Base-by-base conservation (phyloP, 2,113 vertebrate species). In the Lophotis ruficrista region DNA sequence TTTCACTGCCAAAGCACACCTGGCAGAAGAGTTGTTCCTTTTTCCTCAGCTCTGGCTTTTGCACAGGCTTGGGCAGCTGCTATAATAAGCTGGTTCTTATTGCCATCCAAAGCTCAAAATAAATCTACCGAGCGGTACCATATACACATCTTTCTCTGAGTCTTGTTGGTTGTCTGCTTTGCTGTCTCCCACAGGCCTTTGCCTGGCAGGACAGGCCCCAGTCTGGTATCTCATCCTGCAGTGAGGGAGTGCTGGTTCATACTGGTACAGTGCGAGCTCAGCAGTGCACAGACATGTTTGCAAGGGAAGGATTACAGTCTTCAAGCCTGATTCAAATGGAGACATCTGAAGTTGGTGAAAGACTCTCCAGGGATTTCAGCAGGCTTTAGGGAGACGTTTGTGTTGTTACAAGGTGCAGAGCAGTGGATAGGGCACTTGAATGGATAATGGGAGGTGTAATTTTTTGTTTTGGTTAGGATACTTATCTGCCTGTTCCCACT, bases 111-210 rank as follows among this genome's bases (percentile, higher is more conserved):
- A 66, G n/a, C 70, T 89, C n/a, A 71, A 73, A 87, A 62, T 51
- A 75, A 54, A 54, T 50, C 47, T 62, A 66, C 37, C 0, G 0
- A 62, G 37, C 1, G 2, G 56, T 35, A 64, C 45, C 24, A 8
- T 20, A 17, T 30, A 51, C 10, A 19, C 56, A 28, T 53, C 85
- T 83, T 64, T 83, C 47, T 31, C 71, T 37, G 21, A 47, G 56
- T n/a, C 53, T 70, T 53, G 23, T 33, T 81, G 54, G 5, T 45
- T 82, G 33, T 69, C 65, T 93, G 37, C 58, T 93, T 91, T 87
- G 50, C 57, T 69, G 33, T 43, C 47, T 83, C 58, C n/a, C 14
- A 35, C 25, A 18, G 45, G 22, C 38, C 45, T 72, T 54, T 58
- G 1, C 47, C 31, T 76, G 77, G 50, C 19, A 0, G 2, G 56